Base-by-base conservation (phyloP, 2,888 invertebrate genomes). In the Tetheella fluctuosa region DNA sequence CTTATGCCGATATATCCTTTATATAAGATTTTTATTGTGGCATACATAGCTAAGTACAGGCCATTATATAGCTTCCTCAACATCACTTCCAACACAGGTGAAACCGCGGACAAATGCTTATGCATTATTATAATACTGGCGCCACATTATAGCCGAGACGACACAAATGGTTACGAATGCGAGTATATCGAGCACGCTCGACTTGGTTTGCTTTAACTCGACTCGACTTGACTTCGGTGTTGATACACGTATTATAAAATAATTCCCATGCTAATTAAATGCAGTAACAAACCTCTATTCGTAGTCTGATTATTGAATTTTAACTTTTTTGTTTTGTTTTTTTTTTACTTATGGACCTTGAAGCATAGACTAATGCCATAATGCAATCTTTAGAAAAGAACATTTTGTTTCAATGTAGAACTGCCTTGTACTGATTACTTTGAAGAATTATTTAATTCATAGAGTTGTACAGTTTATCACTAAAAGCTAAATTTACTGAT, bases 131-230 rank as follows among this genome's bases (percentile, higher is more conserved):
- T 25, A 54, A 54, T 28, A 30, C 12, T n/a, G 30, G 48, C 48
- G 48, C 48, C 28, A 28, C 28, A 54, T 28, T 54, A 54, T 4
- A 30, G 30, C 34, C 17, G 34, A 55, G 34, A 20, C 34, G 42
- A 48, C 42, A 48, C 42, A 10, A 37, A 55, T 34, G 30, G 34
- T 55, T 55, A 30, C 34, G 34, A 55, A 55, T 34, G 20, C 25
- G 17, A 13, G 20, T 37, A 55, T 34, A 20, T 55, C 2, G 37
- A 55, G 15, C 54, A 55, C 54, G 55, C 55, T 20, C 55, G 23
- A 37, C 34, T 55, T 34, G 34, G 34, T 20, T 55, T n/a, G 55
- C 30, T 55, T 55, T 17, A 13, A 34, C 12, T 55, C 55, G 37
- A 34, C 55, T 55, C 37, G 23, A 37, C 30, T 37, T 15, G 37